Conservation (phyloP, 1,140 invertebrate species). For the Neuroterus valhalla region DNA sequence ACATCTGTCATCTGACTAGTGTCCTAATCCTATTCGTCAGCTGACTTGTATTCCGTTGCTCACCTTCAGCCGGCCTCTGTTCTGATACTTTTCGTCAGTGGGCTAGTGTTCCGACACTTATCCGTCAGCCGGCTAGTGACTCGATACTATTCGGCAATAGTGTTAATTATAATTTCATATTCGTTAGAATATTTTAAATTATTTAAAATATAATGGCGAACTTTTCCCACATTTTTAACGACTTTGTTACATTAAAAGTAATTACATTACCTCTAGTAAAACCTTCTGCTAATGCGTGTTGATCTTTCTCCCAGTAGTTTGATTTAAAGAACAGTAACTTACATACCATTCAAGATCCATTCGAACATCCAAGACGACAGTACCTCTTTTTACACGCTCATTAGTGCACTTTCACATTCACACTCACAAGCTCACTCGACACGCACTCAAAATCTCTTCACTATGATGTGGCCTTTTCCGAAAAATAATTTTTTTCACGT, state of each 20-base stretch:
- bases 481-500: not conserved
- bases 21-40: too few species aligned
- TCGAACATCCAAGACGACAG: not conserved
- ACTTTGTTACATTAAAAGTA: not conserved
- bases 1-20: too few species aligned
- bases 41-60: too few species aligned
- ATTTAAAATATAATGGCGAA: too few species aligned
- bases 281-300: conserved; percentile 12
- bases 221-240: too few species aligned
- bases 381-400: not conserved
- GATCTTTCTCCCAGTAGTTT: not conserved
- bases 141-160: too few species aligned
- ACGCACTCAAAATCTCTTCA: not conserved
- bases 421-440: not conserved
- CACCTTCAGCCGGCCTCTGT: too few species aligned
- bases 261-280: not conserved
- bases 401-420: not conserved
- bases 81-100: too few species aligned
- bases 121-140: too few species aligned
- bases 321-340: conserved; percentile 11
- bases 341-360: not conserved
- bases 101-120: too few species aligned
- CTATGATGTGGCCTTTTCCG: not conserved
- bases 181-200: too few species aligned
- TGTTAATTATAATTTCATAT: too few species aligned